Evolutionary conservation across 2,888 invertebrate genomes (phyloP), one percentile per base, ranked within the genome.

Genomic region (Amblyjoppa proteus): DNA sequence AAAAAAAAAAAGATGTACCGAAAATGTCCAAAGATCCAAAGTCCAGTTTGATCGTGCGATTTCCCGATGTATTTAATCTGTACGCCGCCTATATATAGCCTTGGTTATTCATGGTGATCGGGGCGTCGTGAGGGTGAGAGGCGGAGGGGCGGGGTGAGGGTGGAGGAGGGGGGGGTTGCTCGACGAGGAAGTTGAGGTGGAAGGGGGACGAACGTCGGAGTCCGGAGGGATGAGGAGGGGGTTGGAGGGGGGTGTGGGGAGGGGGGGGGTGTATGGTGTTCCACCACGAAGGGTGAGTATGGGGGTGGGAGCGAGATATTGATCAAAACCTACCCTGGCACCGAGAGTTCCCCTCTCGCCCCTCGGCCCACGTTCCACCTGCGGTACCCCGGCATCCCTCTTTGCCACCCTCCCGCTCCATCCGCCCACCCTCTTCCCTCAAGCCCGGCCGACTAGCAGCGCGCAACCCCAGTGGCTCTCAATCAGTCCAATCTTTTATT

Each of bases 241-340:
- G 85, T 34, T 5, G 86, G 73, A 75, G 70, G 79, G 73, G 69
- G 49, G 68, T 58, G 56, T 11, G 13, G 58, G 70, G 51, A 70
- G 74, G 70, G 51, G 82, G 83, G 80, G 90, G 91, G 91, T 90
- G 91, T 86, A 93, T 92, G 93, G 91, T 92, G 92, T 92, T 91
- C 92, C 90, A 90, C 90, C 89, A 89, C 89, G 91, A 91, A 91
- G 90, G 91, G 92, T 90, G 92, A 82, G 88, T 89, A 89, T 88
- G 90, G 92, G 92, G 90, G 91, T 92, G 93, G 93, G 93, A 93
- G 92, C 92, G 93, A 94, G 94, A 94, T 94, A 93, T 94, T 94
- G 94, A 94, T 93, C 94, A 93, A 94, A 94, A 93, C 92, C 93
- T 93, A 93, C 93, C 94, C 93, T 93, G 93, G 93, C 93, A 93